Percentiles rank a stretch among this genome's conserved stretches.
phyloP scores from a whole-genome alignment of 2,797 vertebrate species.

The Galaxias olidus region DNA sequence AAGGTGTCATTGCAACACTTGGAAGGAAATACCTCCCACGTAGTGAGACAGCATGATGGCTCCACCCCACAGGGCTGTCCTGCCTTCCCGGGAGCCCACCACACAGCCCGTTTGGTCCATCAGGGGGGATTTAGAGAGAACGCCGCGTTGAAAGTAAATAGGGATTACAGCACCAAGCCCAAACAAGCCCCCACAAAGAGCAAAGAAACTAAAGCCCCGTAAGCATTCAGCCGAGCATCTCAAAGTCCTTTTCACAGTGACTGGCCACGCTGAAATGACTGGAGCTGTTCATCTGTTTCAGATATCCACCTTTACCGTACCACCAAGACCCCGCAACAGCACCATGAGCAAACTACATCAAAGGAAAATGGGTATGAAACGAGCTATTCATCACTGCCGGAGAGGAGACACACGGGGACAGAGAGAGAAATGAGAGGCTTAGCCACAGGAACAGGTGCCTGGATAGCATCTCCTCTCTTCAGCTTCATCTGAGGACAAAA shows the following conservation, averaged over 20 bases:
- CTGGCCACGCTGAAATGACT: conserved; percentile 39
- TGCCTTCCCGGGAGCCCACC: conserved; percentile 51
- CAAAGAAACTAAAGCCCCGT: conserved; percentile 34
- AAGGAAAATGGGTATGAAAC: conserved; percentile 35
- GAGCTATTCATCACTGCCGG: conserved; percentile 32
- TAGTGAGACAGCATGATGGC: neutral
- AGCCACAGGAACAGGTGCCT: no score
- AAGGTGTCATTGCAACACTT: neutral
- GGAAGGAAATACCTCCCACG: neutral
- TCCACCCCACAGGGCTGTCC: conserved; percentile 35
- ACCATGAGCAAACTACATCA: conserved; percentile 18
- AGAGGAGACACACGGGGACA: neutral
- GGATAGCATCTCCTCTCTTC: no score
- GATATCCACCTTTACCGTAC: conserved; percentile 21
- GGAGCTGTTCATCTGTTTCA: conserved; percentile 37
- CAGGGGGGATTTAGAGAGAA: conserved; percentile 2
- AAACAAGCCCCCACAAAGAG: conserved; percentile 40
- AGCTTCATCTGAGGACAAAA: no score
- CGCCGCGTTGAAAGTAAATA: conserved; percentile 62
- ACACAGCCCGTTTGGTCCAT: conserved; percentile 26
- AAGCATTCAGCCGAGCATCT: conserved; percentile 51
- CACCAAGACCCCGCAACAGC: conserved; percentile 19
- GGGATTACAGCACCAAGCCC: conserved; percentile 55
- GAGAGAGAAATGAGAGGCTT: no score
- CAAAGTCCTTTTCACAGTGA: conserved; percentile 69